Evolutionary conservation across 2,113 vertebrate genomes (phyloP).

Genomic region (Paramisgurnus dabryanus): DNA sequence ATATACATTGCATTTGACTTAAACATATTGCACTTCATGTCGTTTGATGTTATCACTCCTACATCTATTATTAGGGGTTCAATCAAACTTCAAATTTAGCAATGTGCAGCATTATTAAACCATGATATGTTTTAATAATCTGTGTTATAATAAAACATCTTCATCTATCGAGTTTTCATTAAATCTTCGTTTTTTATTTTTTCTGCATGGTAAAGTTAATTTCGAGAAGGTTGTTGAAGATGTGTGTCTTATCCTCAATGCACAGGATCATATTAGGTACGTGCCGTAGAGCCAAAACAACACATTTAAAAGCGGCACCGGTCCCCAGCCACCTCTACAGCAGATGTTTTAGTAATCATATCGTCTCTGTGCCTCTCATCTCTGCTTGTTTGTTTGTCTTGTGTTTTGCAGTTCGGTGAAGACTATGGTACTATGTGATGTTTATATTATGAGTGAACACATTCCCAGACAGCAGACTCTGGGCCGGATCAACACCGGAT

Average conservation of each 20-base stretch:
- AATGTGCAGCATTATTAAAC: too few relatives aligned
- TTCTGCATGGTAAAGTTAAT: neutral
- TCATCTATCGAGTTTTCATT: too few relatives aligned
- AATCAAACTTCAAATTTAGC: too few relatives aligned
- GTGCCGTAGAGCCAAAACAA: slow-evolving; percentile 54
- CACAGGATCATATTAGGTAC: slow-evolving; percentile 53
- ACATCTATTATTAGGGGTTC: too few relatives aligned
- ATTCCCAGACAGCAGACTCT: too few relatives aligned
- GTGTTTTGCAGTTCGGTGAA: neutral
- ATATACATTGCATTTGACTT: neutral
- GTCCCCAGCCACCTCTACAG: neutral
- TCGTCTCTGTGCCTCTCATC: slow-evolving; percentile 50
- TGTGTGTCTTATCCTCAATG: slow-evolving; percentile 29
- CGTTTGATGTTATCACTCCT: neutral
- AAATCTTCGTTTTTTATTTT: neutral
- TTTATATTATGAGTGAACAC: neutral
- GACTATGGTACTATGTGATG: neutral
- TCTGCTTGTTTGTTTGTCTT: slow-evolving; percentile 3
- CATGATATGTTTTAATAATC: too few relatives aligned
- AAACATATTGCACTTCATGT: too few relatives aligned
- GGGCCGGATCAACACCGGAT: too few relatives aligned
- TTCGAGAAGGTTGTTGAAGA: neutral
- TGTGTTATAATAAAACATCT: too few relatives aligned
- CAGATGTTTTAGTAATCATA: slow-evolving; percentile 30
- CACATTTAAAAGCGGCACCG: slow-evolving; percentile 45